Evolutionary conservation across 1,140 invertebrate species (phyloP).

Genomic region (Arion vulgaris): DNA sequence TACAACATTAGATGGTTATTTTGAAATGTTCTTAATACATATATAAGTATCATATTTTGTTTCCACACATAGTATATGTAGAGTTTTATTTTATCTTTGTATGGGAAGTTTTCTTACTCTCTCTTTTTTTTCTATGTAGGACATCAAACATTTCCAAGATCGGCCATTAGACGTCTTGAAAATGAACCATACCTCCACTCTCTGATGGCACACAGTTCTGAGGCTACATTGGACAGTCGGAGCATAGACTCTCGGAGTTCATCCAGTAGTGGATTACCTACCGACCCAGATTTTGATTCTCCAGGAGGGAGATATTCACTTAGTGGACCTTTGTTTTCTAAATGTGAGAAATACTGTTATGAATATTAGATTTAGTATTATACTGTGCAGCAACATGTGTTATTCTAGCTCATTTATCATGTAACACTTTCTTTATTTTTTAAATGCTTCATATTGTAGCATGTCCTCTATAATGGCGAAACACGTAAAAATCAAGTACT

Average conservation of each 20-base stretch:
- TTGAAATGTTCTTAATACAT: too few species aligned
- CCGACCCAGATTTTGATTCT: slow-evolving; percentile 65
- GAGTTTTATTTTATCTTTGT: too few species aligned
- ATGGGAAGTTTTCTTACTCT: too few species aligned
- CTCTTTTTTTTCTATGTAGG: neutral
- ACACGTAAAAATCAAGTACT: too few species aligned
- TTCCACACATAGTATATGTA: too few species aligned
- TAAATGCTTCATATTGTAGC: too few species aligned
- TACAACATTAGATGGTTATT: too few species aligned
- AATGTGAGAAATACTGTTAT: slow-evolving; percentile 60
- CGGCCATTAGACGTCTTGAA: slow-evolving; percentile 55
- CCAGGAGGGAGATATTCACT: slow-evolving; percentile 60
- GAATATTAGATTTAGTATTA: too few species aligned
- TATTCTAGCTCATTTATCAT: neutral
- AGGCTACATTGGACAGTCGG: slow-evolving; percentile 49
- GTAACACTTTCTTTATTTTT: neutral
- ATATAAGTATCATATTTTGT: too few species aligned
- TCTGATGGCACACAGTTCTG: slow-evolving; percentile 61
- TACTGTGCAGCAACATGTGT: neutral
- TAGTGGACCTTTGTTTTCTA: slow-evolving; percentile 59
- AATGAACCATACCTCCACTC: slow-evolving; percentile 50
- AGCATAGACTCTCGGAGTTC: slow-evolving; percentile 40
- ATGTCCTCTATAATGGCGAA: too few species aligned
- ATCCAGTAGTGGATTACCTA: slow-evolving; percentile 58
- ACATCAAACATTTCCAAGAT: slow-evolving; percentile 59